A percentile compares a stretch with the other conserved stretches of the same genome.
Evolutionary conservation across 2,113 vertebrate genomes (phyloP).

Genomic region (Plecturocebus donacophilus): DNA sequence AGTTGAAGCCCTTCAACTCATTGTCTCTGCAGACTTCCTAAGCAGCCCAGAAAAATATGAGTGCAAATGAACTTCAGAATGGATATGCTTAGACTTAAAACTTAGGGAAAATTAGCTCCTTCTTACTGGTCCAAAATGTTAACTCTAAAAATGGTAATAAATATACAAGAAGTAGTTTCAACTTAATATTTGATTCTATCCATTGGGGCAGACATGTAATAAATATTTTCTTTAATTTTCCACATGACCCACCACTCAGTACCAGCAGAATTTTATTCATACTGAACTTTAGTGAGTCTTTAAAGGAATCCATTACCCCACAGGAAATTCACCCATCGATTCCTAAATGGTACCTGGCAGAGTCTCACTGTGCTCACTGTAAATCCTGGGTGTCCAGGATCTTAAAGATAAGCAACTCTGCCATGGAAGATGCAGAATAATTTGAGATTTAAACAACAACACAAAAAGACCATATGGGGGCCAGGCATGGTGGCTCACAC

Average conservation of each 20-base stretch:
- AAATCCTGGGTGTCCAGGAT: background rate
- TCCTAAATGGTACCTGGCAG: background rate
- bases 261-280: background rate
- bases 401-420: background rate
- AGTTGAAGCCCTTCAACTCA: background rate
- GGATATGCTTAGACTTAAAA: constrained; percentile 8
- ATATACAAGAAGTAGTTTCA: background rate
- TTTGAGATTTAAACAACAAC: constrained; percentile 21
- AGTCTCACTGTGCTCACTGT: background rate
- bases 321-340: background rate
- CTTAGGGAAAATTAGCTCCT: constrained; percentile 11
- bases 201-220: background rate
- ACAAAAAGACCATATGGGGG: background rate
- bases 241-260: background rate
- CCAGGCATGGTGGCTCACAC: background rate
- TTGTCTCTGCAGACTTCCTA: constrained; percentile 25
- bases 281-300: constrained; percentile 22
- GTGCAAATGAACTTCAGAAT: background rate
- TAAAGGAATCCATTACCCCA: background rate
- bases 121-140: constrained; percentile 9
- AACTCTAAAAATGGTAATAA: constrained; percentile 6
- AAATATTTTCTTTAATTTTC: constrained; percentile 5
- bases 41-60: background rate
- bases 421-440: background rate
- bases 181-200: constrained; percentile 11